Conservation (phyloP, 1,140 invertebrate species). For the Drosophila nigromelanica region DNA sequence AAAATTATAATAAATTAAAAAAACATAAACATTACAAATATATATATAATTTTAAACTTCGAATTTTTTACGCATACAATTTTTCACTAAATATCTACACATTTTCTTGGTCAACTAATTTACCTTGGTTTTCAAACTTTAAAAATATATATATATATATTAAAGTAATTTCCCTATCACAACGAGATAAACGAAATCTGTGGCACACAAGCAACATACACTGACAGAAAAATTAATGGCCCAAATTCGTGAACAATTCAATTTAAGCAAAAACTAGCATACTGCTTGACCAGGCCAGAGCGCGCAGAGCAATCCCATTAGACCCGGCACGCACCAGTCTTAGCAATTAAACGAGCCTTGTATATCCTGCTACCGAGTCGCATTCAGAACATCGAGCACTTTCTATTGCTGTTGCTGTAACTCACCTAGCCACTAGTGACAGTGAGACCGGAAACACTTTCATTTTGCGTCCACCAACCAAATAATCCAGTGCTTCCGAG, state of each 20-base stretch:
- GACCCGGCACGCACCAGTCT: conserved; percentile 4
- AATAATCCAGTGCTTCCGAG: conserved; percentile 87
- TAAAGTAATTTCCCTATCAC: neutral
- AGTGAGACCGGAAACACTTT: conserved; percentile 91
- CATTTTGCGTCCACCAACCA: conserved; percentile 94
- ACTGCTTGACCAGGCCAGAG: conserved; percentile 16
- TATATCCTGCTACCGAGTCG: conserved; percentile 18
- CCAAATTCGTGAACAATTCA: conserved; percentile 39
- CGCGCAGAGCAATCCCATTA: conserved; percentile 14
- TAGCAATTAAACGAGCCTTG: conserved; percentile 42
- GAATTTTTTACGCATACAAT: too few species aligned
- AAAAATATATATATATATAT: neutral
- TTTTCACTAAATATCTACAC: neutral
- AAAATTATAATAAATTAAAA: too few species aligned
- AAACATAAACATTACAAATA: too few species aligned
- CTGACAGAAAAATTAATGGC: conserved; percentile 17
- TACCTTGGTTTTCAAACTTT: neutral
- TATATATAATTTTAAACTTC: too few species aligned
- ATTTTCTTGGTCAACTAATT: neutral
- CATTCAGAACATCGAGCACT: conserved; percentile 55
- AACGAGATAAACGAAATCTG: neutral
- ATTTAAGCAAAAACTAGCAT: conserved; percentile 28
- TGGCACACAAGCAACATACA: neutral
- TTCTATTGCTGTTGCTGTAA: conserved; percentile 31
- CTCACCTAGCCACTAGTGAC: conserved; percentile 91